Evolutionary conservation across 2,797 vertebrate species (phyloP).

Genomic region (Channa striata): DNA sequence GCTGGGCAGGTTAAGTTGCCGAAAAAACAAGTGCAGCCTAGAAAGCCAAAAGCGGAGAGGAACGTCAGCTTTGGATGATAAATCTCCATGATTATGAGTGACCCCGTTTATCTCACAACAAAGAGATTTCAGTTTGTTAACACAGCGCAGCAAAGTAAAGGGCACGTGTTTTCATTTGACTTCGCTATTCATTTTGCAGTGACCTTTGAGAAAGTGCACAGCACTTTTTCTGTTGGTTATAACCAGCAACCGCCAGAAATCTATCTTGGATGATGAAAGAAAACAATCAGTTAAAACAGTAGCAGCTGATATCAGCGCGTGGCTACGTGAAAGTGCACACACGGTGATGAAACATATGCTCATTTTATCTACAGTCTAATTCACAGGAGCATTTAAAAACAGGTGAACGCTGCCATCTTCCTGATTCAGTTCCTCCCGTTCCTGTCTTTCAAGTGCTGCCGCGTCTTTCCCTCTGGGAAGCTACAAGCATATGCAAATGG

Average conservation of each 20-base stretch:
- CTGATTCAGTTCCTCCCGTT: constrained; percentile 42
- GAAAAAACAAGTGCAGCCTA: neutral
- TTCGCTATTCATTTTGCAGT: constrained; percentile 45
- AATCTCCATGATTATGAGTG: neutral
- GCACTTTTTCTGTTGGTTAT: constrained; percentile 40
- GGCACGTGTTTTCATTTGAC: constrained; percentile 34
- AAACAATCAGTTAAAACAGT: constrained; percentile 22
- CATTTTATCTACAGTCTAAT: constrained; percentile 9
- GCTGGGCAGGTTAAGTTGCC: neutral
- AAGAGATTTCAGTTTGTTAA: constrained; percentile 43
- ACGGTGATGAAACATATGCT: constrained; percentile 18
- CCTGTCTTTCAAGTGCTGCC: constrained; percentile 55
- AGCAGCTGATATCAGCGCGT: constrained; percentile 13
- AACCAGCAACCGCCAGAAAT: constrained; percentile 39
- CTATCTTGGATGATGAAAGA: constrained; percentile 2
- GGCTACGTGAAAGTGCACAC: neutral
- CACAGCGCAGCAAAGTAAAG: constrained; percentile 42
- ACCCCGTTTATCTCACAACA: constrained; percentile 8
- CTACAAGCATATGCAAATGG: constrained; percentile 53
- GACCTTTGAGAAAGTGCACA: constrained; percentile 64
- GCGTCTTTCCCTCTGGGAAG: constrained; percentile 32
- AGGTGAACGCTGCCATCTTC: constrained; percentile 30
- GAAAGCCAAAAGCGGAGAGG: neutral
- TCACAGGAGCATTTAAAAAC: constrained; percentile 22
- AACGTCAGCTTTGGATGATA: neutral